These are phyloP conservation scores for Drosophila cracens DNA, from an alignment of 2,888 invertebrate species.

Conservation along the genomic window DNA sequence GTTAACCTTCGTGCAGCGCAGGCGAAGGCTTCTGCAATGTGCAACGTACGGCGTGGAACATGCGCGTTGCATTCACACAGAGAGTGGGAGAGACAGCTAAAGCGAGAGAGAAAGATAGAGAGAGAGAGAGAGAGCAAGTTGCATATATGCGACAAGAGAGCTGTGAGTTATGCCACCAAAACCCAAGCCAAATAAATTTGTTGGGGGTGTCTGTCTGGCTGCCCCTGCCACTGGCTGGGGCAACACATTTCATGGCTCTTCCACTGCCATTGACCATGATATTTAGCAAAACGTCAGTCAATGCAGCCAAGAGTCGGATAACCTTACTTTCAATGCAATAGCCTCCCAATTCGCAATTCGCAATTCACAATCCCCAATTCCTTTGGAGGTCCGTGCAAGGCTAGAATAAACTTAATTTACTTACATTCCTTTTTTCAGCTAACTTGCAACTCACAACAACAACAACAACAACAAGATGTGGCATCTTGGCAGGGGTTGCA, in stretches of 20 bases:
- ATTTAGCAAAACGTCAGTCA: conserved; percentile 53
- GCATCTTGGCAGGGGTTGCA: neutral
- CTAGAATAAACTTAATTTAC: neutral
- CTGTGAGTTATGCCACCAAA: conserved; percentile 31
- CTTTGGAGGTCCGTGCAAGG: conserved; percentile 4
- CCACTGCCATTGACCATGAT: conserved; percentile 72
- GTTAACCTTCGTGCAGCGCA: conserved; percentile 76
- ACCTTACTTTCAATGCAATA: conserved; percentile 35
- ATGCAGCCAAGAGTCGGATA: conserved; percentile 19
- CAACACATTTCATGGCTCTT: conserved; percentile 38
- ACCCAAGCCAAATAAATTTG: conserved; percentile 14
- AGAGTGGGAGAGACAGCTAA: neutral
- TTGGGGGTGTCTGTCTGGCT: conserved; percentile 68
- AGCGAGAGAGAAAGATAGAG: neutral
- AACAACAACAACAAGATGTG: neutral
- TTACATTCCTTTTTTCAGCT: neutral
- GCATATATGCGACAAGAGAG: conserved; percentile 17
- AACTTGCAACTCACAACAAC: neutral
- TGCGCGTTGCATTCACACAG: conserved; percentile 60
- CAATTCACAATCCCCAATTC: neutral
- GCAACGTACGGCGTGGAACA: conserved; percentile 59
- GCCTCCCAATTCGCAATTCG: conserved; percentile 23
- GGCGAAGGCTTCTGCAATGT: conserved; percentile 51
- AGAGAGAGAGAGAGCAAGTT: conserved; percentile 13
- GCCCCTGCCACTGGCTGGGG: conserved; percentile 51